Percentiles rank a stretch among this genome's conserved stretches.
phyloP scores from a whole-genome alignment of 1,140 invertebrate species.

The Drosophila fuyamai region DNA sequence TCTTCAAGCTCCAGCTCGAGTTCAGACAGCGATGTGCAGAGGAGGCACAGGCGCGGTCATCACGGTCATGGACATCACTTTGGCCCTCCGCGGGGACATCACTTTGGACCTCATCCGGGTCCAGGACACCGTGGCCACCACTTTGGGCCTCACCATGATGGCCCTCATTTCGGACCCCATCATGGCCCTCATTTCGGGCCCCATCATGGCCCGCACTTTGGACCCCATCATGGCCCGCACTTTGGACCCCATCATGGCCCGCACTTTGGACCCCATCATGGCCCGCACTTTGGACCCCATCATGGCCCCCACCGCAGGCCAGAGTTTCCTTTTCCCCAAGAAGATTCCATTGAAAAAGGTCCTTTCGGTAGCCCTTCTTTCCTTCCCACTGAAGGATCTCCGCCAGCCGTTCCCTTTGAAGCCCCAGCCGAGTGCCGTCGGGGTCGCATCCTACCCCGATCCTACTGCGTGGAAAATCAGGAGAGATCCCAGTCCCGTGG shows the following conservation, averaged over 20 bases:
- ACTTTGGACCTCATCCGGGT: not conserved
- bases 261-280: not conserved
- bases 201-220: conserved; percentile 5
- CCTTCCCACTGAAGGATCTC: conserved; percentile 1
- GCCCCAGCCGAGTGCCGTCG: conserved; percentile 1
- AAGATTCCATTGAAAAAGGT: not conserved
- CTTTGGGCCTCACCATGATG: too few species aligned
- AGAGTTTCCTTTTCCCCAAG: not conserved
- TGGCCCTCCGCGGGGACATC: conserved; percentile 8
- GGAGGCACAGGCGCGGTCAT: not conserved
- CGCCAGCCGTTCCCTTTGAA: not conserved
- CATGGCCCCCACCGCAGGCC: not conserved
- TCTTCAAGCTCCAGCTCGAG: conserved; percentile 34
- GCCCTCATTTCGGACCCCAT: not conserved
- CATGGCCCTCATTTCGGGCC: conserved; percentile 9
- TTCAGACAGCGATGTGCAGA: conserved; percentile 24
- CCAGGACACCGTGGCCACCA: too few species aligned
- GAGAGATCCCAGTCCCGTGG: not conserved
- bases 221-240: conserved; percentile 2
- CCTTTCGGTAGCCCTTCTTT: not conserved
- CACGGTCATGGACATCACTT: too few species aligned
- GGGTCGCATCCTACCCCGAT: conserved; percentile 21
- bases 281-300: not conserved
- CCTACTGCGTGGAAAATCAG: conserved; percentile 1
- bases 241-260: conserved; percentile 6